Base-by-base conservation (phyloP, 2,113 vertebrate genomes). In the Dendrocopos noguchii region DNA sequence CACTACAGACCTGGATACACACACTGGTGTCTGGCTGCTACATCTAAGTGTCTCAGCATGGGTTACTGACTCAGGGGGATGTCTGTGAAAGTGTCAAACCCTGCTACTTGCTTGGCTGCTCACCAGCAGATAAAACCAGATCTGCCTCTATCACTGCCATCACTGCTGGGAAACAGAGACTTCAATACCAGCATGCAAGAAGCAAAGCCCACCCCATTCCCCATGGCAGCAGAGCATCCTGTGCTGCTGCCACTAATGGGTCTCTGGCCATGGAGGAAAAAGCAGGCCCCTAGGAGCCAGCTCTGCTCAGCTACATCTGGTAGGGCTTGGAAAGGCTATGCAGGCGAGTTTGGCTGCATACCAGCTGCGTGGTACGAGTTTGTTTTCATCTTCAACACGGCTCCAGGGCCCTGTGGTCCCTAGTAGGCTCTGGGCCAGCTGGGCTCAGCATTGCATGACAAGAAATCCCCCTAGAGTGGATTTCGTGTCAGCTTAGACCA, bases 141-240 rank as follows among this genome's bases (percentile, higher is more conserved):
- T 12, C 18, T 66, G 46, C 27, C 55, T 76, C 46, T 53, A 1
- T 31, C 21, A 34, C 44, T 36, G 34, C 17, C 44, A 1, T 31
- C 21, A 34, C 44, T 36, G 34, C 17, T 47, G 28, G 36, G 16
- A 81, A 78, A 59, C 0, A 59, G 42, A 67, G 67, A 52, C 42
- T 16, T n/a, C 27, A 50, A n/a, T 1, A 2, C 17, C 53, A 46
- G 0, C 0, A 1, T 34, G 19, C 25, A 16, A 85, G 67, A 59
- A 73, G 17, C 18, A 76, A 91, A 82, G 9, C 16, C 31, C 15
- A 4, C n/a, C 19, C 33, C n/a, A 7, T 75, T 78, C 36, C 60
- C 21, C 36, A 13, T 0, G 1, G n/a, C 46, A 77, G 60, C 60
- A 83, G 34, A 71, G 7, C 13, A n/a, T 70, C 70, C 29, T 56